Evolutionary conservation across 2,888 invertebrate species (phyloP), one percentile per base, ranked within the genome.

Genomic region (Oxystoma pomonae): DNA sequence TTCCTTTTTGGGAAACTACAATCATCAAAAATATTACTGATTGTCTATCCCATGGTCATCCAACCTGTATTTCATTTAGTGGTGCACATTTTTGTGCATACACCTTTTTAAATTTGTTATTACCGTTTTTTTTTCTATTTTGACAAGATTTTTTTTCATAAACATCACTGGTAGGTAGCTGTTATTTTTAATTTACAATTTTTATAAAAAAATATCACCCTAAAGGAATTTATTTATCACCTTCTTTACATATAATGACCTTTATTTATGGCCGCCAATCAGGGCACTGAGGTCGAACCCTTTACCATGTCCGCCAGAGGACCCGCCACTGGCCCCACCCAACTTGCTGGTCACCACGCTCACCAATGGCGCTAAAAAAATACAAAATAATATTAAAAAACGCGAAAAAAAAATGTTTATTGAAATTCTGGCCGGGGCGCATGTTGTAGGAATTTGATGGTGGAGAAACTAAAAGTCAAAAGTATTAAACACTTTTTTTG

Each of bases 311-410:
- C 82, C 82, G n/a, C n/a, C n/a, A 65, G 63, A 81, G 1, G 68
- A 67, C 9, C 67, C 63, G 16, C 67, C 65, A 71, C 84, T 84
- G 61, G 82, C 80, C 58, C 83, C 77, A 77, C 86, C 84, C 69
- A 90, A 81, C 80, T 88, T 86, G 71, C 86, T 87, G 51, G 89
- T 88, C 56, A 90, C 83, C 17, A 89, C 81, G 70, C 88, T 87
- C 59, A 91, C 83, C 3, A 83, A 69, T 0, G 84, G 84, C 0
- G 80, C 82, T 35, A 12, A 35, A 35, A 35, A 35, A 35, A 35
- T n/a, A n/a, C n/a, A n/a, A n/a, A n/a, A n/a, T n/a, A n/a, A 35
- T 7, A 35, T 35, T 35, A 35, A 35, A 35, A n/a, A n/a, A n/a
- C n/a, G n/a, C n/a, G n/a, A n/a, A n/a, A n/a, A n/a, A n/a, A n/a